These are phyloP conservation scores for Danionella cerebrum DNA, from an alignment of 2,113 vertebrate genomes.

Conservation along the genomic window DNA sequence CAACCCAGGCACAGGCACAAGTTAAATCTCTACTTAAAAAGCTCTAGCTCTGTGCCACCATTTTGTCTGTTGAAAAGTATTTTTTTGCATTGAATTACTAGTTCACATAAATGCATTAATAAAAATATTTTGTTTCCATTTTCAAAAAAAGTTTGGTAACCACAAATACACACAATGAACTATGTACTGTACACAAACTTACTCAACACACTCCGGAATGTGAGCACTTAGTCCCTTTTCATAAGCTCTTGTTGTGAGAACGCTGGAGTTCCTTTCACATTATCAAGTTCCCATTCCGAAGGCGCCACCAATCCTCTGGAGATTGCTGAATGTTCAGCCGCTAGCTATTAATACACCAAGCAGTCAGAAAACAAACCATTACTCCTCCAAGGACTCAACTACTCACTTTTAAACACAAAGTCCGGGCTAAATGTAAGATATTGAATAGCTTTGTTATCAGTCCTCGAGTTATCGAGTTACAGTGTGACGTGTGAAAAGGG, in stretches of 20 bases:
- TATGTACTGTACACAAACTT: background rate
- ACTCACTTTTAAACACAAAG: background rate
- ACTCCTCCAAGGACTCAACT: background rate
- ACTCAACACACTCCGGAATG: background rate
- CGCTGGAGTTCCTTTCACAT: background rate
- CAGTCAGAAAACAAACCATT: constrained; percentile 12
- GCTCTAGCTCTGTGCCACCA: too few relatives aligned
- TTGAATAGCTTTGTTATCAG: background rate
- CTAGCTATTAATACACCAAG: background rate
- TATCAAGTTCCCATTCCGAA: constrained; percentile 29
- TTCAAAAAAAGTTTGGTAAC: background rate
- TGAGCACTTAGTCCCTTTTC: constrained; percentile 8
- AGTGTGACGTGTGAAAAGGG: background rate
- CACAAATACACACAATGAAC: background rate
- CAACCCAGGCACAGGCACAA: too few relatives aligned
- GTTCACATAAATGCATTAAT: too few relatives aligned
- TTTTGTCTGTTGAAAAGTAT: too few relatives aligned
- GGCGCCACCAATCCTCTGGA: background rate
- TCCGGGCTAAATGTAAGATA: constrained; percentile 12
- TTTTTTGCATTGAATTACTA: too few relatives aligned
- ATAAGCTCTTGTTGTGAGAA: constrained; percentile 8
- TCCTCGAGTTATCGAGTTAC: background rate
- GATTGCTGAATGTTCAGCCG: constrained; percentile 8
- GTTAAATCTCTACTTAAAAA: too few relatives aligned
- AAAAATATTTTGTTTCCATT: background rate